Evolutionary conservation across 2,113 vertebrate genomes (phyloP).

Genomic region (Rynchops niger): DNA sequence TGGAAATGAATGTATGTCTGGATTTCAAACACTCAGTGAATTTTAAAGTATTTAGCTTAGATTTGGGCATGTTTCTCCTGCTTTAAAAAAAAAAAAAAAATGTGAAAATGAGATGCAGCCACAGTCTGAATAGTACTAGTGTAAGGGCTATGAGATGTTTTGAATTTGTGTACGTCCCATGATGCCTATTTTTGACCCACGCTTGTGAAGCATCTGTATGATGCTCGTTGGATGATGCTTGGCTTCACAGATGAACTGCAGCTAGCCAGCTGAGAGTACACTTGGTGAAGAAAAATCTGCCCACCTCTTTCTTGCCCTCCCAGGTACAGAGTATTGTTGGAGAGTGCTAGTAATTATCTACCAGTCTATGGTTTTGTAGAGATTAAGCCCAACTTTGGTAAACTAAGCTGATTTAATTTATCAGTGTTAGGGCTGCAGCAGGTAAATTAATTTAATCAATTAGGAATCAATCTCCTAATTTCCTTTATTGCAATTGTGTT

Average conservation of each 20-base stretch:
- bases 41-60: not conserved
- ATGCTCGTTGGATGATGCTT: not conserved
- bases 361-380: not conserved
- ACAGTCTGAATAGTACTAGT: not conserved
- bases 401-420: not conserved
- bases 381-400: not conserved
- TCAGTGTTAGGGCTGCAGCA: not conserved
- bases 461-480: not conserved
- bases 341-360: not conserved
- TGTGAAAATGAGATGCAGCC: not conserved
- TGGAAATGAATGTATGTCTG: not conserved
- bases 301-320: not conserved
- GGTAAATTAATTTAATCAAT: not conserved
- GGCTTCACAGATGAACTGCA: not conserved
- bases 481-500: not conserved
- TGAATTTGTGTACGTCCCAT: not conserved
- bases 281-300: not conserved
- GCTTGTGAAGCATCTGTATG: not conserved
- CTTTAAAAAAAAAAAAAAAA: not conserved
- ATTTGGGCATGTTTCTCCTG: not conserved
- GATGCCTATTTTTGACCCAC: not conserved
- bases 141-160: not conserved
- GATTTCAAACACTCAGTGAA: constrained; percentile 18
- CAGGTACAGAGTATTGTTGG: not conserved
- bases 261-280: not conserved